Evolutionary conservation across 2,888 invertebrate genomes (phyloP), one percentile per base, ranked within the genome.

Genomic region (Orchesella flavescens): DNA sequence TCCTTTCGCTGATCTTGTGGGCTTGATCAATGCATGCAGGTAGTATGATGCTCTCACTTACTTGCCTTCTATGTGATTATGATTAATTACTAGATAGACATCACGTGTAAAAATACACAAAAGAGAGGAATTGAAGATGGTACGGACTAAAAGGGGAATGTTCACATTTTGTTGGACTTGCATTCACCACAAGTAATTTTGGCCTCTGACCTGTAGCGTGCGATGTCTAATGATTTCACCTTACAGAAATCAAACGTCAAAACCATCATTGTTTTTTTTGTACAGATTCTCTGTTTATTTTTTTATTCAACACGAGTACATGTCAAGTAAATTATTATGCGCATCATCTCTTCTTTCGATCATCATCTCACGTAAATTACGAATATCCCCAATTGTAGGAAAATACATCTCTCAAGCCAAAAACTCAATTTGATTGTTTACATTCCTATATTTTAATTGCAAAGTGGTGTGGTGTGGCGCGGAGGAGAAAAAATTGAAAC

Each of bases 201-300:
- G 83, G 77, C 83, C 83, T 83, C 73, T 83, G 83, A 83, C 83
- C 83, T 34, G 78, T 78, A 74, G 83, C 83, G 68, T 83, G 83
- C 83, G 46, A 44, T 77, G 83, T 72, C 83, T 83, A 83, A 83
- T 83, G 83, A 83, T 83, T 83, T 83, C 83, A 77, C 77, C 83
- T 74, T 57, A 83, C 65, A 71, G 59, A 78, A 83, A 83, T 83
- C 77, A 83, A 83, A 83, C 83, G 83, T 83, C 83, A 82, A 71
- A 82, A 55, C 53, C 59, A 71, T 75, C 82, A 73, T 72, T n/a
- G n/a, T n/a, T n/a, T 66, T 80, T 77, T 66, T 66, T 78, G 66
- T 74, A 19, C 43, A n/a, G 53, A 57, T 81, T 71, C 2, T 43
- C 46, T 21, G n/a, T 69, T 69, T 69, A 74, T 66, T 82, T 65